These are phyloP conservation scores for Larimichthys crocea DNA, from an alignment of 2,113 vertebrate species.

Conservation along the genomic window DNA sequence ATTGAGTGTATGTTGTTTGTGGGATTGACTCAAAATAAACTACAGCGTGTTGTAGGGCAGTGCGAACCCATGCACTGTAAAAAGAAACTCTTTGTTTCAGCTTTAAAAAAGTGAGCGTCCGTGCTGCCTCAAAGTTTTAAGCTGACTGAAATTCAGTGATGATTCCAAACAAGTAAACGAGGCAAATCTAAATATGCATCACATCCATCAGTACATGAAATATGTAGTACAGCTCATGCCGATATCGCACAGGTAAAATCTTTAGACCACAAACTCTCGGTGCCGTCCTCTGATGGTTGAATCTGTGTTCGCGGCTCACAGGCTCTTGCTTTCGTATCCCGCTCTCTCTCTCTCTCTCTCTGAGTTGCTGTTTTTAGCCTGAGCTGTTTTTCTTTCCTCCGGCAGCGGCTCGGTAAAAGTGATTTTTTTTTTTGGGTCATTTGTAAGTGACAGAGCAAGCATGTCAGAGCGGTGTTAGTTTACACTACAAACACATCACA, in stretches of 20 bases:
- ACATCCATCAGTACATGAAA: no score
- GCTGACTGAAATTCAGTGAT: no score
- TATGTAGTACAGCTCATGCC: no score
- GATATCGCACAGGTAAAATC: neutral
- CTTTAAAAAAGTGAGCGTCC: no score
- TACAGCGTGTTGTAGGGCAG: no score
- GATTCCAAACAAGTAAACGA: no score
- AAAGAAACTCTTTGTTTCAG: no score
- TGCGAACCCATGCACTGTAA: no score
- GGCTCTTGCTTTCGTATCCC: neutral
- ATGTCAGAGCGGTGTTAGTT: conserved; percentile 55
- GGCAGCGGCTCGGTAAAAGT: conserved; percentile 39
- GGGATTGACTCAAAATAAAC: no score
- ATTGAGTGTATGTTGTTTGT: neutral
- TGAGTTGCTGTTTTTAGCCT: conserved; percentile 5
- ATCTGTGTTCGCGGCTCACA: neutral
- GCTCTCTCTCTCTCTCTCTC: neutral
- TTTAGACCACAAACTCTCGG: neutral
- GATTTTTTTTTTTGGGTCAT: conserved; percentile 25
- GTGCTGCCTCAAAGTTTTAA: no score
- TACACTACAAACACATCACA: conserved; percentile 67
- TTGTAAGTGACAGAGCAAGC: conserved; percentile 47
- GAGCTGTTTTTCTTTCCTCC: conserved; percentile 32
- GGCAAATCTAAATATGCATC: no score
- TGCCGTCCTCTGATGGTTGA: neutral